These are phyloP conservation scores for Bambusicola thoracicus DNA, from an alignment of 2,113 vertebrate species.

Conservation along the genomic window DNA sequence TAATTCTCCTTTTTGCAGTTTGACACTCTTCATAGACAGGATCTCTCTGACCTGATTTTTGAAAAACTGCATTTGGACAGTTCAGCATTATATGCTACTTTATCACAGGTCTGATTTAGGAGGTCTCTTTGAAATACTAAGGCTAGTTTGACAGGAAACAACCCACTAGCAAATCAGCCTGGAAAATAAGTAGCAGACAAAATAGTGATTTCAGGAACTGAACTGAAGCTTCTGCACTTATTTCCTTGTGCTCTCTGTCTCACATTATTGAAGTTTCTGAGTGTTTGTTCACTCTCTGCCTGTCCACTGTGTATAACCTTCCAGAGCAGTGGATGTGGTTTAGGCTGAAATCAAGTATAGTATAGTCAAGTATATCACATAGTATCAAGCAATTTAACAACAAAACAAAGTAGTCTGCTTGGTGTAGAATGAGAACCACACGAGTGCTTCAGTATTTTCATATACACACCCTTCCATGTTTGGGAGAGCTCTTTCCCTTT, in stretches of 20 bases:
- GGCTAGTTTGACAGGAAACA: background rate
- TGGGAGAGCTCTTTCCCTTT: background rate
- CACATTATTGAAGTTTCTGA: background rate
- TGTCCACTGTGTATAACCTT: background rate
- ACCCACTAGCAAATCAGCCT: background rate
- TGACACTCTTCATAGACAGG: conserved; percentile 12
- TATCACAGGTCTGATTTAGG: background rate
- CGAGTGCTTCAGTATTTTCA: background rate
- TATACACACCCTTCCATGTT: background rate
- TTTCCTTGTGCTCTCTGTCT: background rate
- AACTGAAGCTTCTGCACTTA: background rate
- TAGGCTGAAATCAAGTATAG: background rate
- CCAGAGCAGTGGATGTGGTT: background rate
- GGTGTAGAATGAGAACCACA: background rate
- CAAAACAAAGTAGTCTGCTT: background rate
- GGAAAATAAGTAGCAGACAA: background rate
- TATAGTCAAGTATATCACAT: too few species aligned
- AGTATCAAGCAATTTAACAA: background rate
- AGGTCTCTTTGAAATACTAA: background rate
- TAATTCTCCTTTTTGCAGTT: background rate
- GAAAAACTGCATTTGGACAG: background rate
- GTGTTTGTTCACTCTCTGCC: background rate
- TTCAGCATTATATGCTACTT: background rate
- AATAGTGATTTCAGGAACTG: background rate
- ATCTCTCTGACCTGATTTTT: conserved; percentile 58